phyloP scores from a whole-genome alignment of 2,888 invertebrate genomes.

The Drosophila putrida region DNA sequence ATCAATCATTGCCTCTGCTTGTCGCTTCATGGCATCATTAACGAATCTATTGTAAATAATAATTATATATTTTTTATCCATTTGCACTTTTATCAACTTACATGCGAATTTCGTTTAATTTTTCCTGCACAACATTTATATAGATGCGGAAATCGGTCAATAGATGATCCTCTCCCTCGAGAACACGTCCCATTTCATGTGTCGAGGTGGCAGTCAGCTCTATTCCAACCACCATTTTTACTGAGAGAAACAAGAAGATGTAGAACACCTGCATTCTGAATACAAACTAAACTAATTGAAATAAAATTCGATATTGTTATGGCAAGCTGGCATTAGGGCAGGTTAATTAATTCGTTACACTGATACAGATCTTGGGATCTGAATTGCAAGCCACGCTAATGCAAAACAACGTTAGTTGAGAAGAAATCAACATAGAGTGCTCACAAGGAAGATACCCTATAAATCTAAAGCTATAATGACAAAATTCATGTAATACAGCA shows the following conservation, averaged over 20 bases:
- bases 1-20: constrained; percentile 36
- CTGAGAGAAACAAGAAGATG: background rate
- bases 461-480: too few relatives aligned
- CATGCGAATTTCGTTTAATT: constrained; percentile 21
- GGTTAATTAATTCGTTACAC: constrained; percentile 2
- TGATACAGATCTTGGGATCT: background rate
- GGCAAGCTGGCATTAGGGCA: background rate
- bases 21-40: constrained; percentile 9
- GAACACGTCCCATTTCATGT: constrained; percentile 11
- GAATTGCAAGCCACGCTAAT: background rate
- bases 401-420: background rate
- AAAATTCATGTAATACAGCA: too few relatives aligned
- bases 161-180: constrained; percentile 40
- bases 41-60: constrained; percentile 18
- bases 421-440: too few relatives aligned
- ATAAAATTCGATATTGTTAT: constrained; percentile 1
- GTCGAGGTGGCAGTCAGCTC: constrained; percentile 47
- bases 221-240: background rate
- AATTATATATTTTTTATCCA: background rate
- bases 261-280: constrained; percentile 17
- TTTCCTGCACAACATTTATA: constrained; percentile 18
- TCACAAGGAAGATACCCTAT: background rate
- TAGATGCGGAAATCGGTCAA: constrained; percentile 2
- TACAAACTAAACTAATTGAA: background rate
- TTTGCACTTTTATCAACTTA: background rate